Conservation (phyloP, 1,140 invertebrate genomes). For the Radopholus similis region DNA sequence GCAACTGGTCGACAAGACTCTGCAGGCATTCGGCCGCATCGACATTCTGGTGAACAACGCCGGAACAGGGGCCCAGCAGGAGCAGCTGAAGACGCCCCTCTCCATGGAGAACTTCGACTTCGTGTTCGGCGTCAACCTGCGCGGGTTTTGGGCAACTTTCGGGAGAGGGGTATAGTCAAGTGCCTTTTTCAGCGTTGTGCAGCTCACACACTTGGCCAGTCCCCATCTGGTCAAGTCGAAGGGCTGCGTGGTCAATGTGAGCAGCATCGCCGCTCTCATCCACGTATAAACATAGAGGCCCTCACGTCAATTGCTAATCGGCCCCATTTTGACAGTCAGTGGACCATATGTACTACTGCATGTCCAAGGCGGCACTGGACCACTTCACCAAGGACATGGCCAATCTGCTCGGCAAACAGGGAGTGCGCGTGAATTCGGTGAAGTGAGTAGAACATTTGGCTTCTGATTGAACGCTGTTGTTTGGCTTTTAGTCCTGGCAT, state of each 20-base stretch:
- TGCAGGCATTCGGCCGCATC: not conserved
- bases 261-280: not conserved
- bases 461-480: too few species aligned
- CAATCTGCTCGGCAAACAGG: not conserved
- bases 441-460: not conserved
- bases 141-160: too few species aligned
- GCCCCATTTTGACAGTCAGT: not conserved
- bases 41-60: constrained; percentile 11
- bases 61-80: not conserved
- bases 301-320: constrained; percentile 3
- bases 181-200: constrained; percentile 8
- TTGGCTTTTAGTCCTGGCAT: too few species aligned
- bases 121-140: constrained; percentile 1
- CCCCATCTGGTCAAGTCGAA: constrained; percentile 27
- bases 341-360: not conserved
- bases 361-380: not conserved
- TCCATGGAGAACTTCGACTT: not conserved
- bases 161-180: not conserved
- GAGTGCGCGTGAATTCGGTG: not conserved
- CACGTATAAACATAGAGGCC: too few species aligned
- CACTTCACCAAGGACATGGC: constrained; percentile 21
- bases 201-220: constrained; percentile 13
- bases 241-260: constrained; percentile 17
- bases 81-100: too few species aligned
- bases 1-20: not conserved